Percentiles rank a stretch among this genome's conserved stretches.
These are phyloP conservation scores for Pedionomus torquatus DNA, from an alignment of 2,113 vertebrate species.

Conservation along the genomic window DNA sequence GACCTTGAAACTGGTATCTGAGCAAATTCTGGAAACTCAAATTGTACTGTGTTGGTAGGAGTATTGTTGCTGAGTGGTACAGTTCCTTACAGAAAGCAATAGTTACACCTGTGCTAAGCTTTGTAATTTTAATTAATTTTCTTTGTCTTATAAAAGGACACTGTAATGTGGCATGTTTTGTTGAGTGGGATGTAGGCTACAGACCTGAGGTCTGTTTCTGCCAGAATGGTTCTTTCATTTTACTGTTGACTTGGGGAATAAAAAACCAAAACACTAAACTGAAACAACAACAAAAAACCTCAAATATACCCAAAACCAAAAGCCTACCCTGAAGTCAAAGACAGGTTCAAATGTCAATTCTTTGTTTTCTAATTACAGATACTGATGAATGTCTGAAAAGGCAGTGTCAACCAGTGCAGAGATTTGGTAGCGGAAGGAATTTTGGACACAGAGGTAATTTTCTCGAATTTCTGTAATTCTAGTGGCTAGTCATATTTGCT, in stretches of 20 bases:
- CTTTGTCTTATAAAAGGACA: not conserved
- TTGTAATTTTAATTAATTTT: not conserved
- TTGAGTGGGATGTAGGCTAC: not conserved
- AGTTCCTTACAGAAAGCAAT: not conserved
- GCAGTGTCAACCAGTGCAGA: not conserved
- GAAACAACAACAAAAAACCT: not conserved
- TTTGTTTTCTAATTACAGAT: constrained; percentile 17
- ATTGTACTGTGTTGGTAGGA: not conserved
- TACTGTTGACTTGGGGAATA: not conserved
- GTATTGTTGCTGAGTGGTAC: not conserved
- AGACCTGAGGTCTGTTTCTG: not conserved
- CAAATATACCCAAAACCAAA: not conserved
- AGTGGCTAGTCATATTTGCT: not conserved
- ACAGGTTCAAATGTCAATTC: not conserved
- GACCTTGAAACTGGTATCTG: no score
- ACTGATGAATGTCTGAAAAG: not conserved
- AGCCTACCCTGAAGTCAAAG: not conserved
- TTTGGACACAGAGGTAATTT: constrained; percentile 67
- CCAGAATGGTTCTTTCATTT: not conserved
- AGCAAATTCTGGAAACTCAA: not conserved
- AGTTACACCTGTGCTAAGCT: not conserved
- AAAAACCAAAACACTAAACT: not conserved
- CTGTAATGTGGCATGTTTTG: fast-evolving
- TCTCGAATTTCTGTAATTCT: not conserved
- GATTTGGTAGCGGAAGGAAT: constrained; percentile 38